phyloP scores from a whole-genome alignment of 2,888 invertebrate species.

The Anagyrus pseudococci region DNA sequence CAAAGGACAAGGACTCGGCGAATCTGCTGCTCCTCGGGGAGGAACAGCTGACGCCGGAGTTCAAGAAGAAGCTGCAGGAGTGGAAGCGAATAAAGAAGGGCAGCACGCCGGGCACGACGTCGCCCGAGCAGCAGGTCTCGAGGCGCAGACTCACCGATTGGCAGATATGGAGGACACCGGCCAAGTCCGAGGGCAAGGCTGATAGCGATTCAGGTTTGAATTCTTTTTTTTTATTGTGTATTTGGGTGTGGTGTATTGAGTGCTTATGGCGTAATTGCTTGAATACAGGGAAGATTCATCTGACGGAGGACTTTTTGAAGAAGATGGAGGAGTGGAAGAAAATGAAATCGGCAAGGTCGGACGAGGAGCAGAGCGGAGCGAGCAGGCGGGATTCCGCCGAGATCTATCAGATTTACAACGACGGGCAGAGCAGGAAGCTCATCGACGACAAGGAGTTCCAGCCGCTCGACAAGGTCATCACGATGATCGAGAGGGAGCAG shows the following conservation, averaged over 20 bases:
- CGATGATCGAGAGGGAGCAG: conserved; percentile 69
- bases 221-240: neutral
- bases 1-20: conserved; percentile 46
- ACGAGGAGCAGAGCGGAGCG: conserved; percentile 63
- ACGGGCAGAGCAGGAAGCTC: conserved; percentile 41
- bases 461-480: conserved; percentile 68
- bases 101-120: conserved; percentile 35
- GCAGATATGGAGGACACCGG: conserved; percentile 66
- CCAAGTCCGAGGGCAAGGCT: conserved; percentile 38
- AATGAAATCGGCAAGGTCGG: conserved; percentile 71
- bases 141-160: conserved; percentile 67
- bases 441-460: conserved; percentile 65
- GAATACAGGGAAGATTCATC: conserved; percentile 68
- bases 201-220: conserved; percentile 19
- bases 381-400: conserved; percentile 51
- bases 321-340: conserved; percentile 88
- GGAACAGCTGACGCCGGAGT: conserved; percentile 79
- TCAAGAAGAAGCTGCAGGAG: conserved; percentile 83
- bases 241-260: neutral
- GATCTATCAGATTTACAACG: neutral
- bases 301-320: conserved; percentile 83
- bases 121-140: conserved; percentile 46
- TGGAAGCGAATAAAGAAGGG: conserved; percentile 79
- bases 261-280: neutral
- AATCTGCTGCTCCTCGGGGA: conserved; percentile 62